A percentile compares a stretch with the other conserved stretches of the same genome.
These are phyloP conservation scores for Axea sp. DNA, from an alignment of 2,888 invertebrate genomes.

Conservation along the genomic window DNA sequence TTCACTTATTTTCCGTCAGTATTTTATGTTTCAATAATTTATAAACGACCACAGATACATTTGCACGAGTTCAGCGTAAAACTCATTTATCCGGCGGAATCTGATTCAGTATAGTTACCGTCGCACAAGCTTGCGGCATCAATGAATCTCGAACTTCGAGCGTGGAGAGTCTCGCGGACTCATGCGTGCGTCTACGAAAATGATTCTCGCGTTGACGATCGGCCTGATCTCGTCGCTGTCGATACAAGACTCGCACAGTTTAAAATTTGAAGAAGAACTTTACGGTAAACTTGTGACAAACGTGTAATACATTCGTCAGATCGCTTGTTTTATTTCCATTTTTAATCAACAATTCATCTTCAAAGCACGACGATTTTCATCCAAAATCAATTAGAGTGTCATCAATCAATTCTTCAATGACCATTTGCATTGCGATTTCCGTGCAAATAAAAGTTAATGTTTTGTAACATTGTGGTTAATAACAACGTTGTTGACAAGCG, in stretches of 20 bases:
- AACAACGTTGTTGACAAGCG: too few species aligned
- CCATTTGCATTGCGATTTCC: too few species aligned
- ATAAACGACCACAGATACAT: not conserved
- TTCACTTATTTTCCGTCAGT: too few species aligned
- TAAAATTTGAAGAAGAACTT: slow-evolving; percentile 2
- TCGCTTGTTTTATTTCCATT: too few species aligned
- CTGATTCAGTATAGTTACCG: slow-evolving; percentile 10
- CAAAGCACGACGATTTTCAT: too few species aligned
- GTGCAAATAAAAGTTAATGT: too few species aligned
- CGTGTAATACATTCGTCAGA: too few species aligned
- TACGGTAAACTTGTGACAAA: slow-evolving; percentile 19
- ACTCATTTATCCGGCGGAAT: not conserved
- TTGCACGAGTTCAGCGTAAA: slow-evolving; percentile 11
- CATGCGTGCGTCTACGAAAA: slow-evolving; percentile 6
- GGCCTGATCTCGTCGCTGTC: not conserved
- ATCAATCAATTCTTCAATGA: too few species aligned
- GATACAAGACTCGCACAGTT: not conserved
- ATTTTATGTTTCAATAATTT: too few species aligned
- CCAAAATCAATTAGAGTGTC: too few species aligned
- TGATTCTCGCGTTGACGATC: slow-evolving; percentile 1
- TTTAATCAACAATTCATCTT: too few species aligned
- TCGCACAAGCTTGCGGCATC: slow-evolving; percentile 21
- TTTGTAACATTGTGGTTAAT: too few species aligned
- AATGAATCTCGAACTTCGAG: slow-evolving; percentile 18
- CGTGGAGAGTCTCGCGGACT: slow-evolving; percentile 19